Evolutionary conservation across 2,797 vertebrate genomes (phyloP).

Genomic region (Micrastur ruficollis): DNA sequence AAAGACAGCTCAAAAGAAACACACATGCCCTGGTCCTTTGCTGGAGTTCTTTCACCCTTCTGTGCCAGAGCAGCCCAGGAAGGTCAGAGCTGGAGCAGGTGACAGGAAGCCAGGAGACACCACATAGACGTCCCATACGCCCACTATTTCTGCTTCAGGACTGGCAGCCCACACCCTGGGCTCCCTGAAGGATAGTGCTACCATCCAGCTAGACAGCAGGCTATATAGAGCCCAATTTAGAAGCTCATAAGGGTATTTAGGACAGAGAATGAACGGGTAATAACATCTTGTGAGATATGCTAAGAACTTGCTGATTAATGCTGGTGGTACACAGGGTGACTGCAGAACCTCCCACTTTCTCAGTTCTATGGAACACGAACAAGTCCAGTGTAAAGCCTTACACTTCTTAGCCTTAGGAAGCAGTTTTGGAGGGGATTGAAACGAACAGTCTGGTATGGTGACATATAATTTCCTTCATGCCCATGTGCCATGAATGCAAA

Average conservation of each 20-base stretch:
- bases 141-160: background rate
- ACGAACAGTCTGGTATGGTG: background rate
- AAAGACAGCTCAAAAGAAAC: background rate
- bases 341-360: background rate
- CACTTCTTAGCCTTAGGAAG: background rate
- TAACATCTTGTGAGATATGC: background rate
- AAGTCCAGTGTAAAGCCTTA: background rate
- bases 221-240: background rate
- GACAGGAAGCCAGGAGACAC: accelerated
- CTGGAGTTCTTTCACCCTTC: background rate
- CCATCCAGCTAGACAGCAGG: background rate
- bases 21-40: accelerated
- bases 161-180: background rate
- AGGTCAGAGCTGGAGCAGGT: background rate
- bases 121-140: accelerated
- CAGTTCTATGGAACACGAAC: background rate
- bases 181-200: accelerated
- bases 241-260: background rate
- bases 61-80: background rate
- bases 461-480: background rate
- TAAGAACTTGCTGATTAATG: background rate
- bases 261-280: background rate
- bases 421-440: accelerated
- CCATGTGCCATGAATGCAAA: background rate
- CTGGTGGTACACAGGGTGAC: accelerated